Percentiles rank a stretch among this genome's conserved stretches.
phyloP scores from a whole-genome alignment of 2,113 vertebrate genomes.

The Rhinolophus sinicus region DNA sequence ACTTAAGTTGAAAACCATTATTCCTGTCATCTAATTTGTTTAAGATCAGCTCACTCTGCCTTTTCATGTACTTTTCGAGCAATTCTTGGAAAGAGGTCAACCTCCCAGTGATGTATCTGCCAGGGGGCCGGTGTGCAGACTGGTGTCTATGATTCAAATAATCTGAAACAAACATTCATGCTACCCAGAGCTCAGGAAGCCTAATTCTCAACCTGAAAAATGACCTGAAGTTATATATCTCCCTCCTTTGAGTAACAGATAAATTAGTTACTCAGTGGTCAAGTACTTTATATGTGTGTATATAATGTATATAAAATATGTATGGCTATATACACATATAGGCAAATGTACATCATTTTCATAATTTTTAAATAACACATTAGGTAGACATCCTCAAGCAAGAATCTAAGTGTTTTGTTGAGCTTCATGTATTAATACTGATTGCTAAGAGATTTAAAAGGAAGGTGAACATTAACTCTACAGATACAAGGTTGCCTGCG shows the following conservation, averaged over 20 bases:
- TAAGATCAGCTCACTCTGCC: slow-evolving; percentile 43
- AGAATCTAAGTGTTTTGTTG: not conserved
- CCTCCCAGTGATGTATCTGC: slow-evolving; percentile 47
- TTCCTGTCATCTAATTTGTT: slow-evolving; percentile 54
- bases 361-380: slow-evolving; percentile 7
- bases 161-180: slow-evolving; percentile 53
- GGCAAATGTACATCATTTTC: not conserved
- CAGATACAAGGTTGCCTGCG: not conserved
- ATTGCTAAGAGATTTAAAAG: slow-evolving; percentile 26
- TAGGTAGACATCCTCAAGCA: not conserved
- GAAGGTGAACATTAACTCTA: slow-evolving; percentile 16
- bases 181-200: slow-evolving; percentile 37
- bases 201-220: slow-evolving; percentile 57
- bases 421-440: not conserved
- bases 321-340: not conserved
- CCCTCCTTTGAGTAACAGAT: not conserved
- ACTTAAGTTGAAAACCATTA: not conserved
- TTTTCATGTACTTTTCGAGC: slow-evolving; percentile 44
- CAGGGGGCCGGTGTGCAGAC: slow-evolving; percentile 4
- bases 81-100: slow-evolving; percentile 54
- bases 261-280: not conserved
- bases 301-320: not conserved
- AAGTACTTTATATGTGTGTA: not conserved
- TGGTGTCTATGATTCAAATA: slow-evolving; percentile 1
- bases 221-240: not conserved